A percentile compares a stretch with the other conserved stretches of the same genome.
Evolutionary conservation across 2,888 invertebrate genomes (phyloP).

Genomic region (Diabrotica balteata): DNA sequence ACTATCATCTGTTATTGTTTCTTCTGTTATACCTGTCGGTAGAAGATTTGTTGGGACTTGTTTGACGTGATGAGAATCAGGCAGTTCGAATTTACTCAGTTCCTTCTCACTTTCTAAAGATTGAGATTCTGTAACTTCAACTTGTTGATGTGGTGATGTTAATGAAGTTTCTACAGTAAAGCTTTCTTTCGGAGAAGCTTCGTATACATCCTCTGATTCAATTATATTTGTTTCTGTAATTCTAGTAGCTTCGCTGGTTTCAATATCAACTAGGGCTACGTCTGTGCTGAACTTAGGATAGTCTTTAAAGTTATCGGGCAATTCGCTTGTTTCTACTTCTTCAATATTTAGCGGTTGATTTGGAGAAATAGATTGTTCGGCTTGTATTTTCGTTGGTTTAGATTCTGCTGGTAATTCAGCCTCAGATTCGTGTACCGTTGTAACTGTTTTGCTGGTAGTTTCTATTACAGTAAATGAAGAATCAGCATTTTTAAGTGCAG

Average conservation of each 20-base stretch:
- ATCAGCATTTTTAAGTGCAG: constrained; percentile 60
- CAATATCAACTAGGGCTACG: constrained; percentile 63
- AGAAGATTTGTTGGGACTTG: constrained; percentile 62
- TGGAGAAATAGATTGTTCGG: constrained; percentile 67
- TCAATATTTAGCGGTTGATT: constrained; percentile 69
- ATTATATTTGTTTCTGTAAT: constrained; percentile 68
- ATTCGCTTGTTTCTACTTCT: constrained; percentile 67
- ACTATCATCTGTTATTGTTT: constrained; percentile 59
- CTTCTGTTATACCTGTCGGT: constrained; percentile 63
- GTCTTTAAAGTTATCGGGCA: constrained; percentile 63
- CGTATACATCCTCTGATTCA: constrained; percentile 69
- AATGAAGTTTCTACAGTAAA: constrained; percentile 59
- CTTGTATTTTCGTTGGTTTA: constrained; percentile 63
- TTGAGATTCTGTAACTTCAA: constrained; percentile 70
- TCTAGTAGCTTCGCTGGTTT: constrained; percentile 71
- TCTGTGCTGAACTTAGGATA: constrained; percentile 65
- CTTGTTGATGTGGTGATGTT: constrained; percentile 66
- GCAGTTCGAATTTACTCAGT: constrained; percentile 62
- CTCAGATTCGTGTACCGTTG: constrained; percentile 74
- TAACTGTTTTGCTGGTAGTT: constrained; percentile 65
- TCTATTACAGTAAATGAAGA: constrained; percentile 65
- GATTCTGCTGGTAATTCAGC: constrained; percentile 63
- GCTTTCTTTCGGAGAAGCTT: constrained; percentile 54
- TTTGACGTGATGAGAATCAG: constrained; percentile 64
- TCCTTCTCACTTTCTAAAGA: constrained; percentile 71